These are phyloP conservation scores for Uropetala carovei DNA, from an alignment of 2,888 invertebrate genomes.

Conservation along the genomic window DNA sequence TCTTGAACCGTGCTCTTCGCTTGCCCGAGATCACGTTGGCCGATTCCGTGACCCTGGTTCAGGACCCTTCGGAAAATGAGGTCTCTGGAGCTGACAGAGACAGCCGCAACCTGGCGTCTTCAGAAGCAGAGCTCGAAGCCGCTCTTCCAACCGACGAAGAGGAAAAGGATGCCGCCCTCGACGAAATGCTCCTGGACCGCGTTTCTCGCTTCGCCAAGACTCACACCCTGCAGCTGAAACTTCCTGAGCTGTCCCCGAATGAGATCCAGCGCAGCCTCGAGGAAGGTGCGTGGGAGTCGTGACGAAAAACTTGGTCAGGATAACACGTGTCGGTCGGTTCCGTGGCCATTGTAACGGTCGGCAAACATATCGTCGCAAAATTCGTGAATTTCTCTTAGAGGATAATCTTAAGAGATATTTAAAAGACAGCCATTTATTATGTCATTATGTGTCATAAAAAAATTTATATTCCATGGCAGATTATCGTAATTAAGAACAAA, in stretches of 20 bases:
- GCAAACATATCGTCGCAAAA: neutral
- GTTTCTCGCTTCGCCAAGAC: constrained; percentile 84
- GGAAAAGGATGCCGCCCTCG: constrained; percentile 82
- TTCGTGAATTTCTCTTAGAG: neutral
- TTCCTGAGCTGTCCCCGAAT: constrained; percentile 84
- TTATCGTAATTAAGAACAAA: too few species aligned
- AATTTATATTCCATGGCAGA: too few species aligned
- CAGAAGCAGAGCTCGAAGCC: constrained; percentile 84
- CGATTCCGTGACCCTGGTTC: constrained; percentile 79
- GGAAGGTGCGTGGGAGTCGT: constrained; percentile 80
- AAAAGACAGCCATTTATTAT: neutral
- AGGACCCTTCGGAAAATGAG: constrained; percentile 78
- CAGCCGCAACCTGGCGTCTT: constrained; percentile 74
- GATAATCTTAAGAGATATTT: neutral
- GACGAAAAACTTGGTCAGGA: neutral
- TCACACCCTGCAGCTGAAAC: constrained; percentile 85
- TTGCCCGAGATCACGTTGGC: constrained; percentile 77
- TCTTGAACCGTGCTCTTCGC: constrained; percentile 85
- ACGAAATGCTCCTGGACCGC: constrained; percentile 84
- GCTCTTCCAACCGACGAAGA: constrained; percentile 80
- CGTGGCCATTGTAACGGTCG: neutral
- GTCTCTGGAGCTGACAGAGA: constrained; percentile 78
- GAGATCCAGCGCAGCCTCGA: constrained; percentile 84
- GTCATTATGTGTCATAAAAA: neutral
- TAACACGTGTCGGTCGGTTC: neutral